Evolutionary conservation across 2,797 vertebrate genomes (phyloP), one percentile per base, ranked within the genome.

Genomic region (Poecile montanus): DNA sequence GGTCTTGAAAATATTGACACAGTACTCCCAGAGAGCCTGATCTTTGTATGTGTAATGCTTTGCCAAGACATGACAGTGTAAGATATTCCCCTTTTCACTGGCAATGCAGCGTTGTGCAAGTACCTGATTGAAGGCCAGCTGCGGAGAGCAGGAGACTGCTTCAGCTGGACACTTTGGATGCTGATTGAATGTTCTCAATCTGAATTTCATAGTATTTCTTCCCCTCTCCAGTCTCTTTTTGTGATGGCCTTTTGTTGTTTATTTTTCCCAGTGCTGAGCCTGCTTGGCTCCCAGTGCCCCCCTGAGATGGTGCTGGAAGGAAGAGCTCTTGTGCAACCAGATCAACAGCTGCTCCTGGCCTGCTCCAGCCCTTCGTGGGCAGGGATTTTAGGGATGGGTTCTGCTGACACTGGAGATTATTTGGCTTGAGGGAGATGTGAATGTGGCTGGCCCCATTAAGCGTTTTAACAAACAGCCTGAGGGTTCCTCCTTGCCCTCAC

Each of bases 391-490:
- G 70, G 47, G 45, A 16, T 29, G 19, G 63, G 50, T 42, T 78
- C 38, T 7, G 50, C 73, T 58, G 65, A 27, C 65, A 14, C 34
- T 11, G 47, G 50, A 68, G 20, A 34, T 0, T 4, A 17, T 50
- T 63, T 53, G 53, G 9, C 61, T 42, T 13, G 19, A 30, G 88
- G n/a, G 61, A 38, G 13, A 12, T 40, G 32, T 2, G 42, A 60
- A 34, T 1, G 15, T 36, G 19, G 5, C 26, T 44, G 50, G 27
- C 42, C 23, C n/a, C 7, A 4, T 50, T 16, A 45, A 54, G n/a
- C 0, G 0, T 10, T 63, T 68, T 34, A 36, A n/a, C 47, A 27
- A 40, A 7, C 18, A 34, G 14, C 15, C 40, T 42, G 45, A 3
- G 10, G 32, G 61, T 72, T 84, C 79, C 50, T 57, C 12, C 1